Base-by-base conservation (phyloP, 2,888 invertebrate genomes). In the Eilema sororculum region DNA sequence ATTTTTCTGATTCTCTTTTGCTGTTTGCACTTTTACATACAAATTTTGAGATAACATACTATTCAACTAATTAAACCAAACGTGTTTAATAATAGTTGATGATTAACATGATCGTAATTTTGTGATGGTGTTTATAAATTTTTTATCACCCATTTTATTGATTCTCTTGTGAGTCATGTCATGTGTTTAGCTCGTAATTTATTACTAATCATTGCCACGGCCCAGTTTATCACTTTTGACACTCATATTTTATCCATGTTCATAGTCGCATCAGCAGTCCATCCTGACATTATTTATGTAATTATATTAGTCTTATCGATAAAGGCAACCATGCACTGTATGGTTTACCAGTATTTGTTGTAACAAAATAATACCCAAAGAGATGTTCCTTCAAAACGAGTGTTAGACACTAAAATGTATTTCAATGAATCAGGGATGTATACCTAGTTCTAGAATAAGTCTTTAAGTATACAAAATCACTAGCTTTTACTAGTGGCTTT, bases 211-310 rank as follows among this genome's bases (percentile, higher is more conserved):
- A 33, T 37, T 59, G 56, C 24, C 37, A 8, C 25, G 24, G 16
- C 30, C 24, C 24, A 22, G 28, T 28, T 59, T 37, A 58, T 63
- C n/a, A 63, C 37, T 63, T 63, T 41, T 52, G 59, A 63, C 57
- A 68, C 41, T 41, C 37, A 64, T 68, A 68, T 58, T 46, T 64
- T 56, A 64, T 68, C 4, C 22, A 28, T 25, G 24, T 68, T 68
- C 64, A 64, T 46, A 25, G 59, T n/a, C 10, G 13, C 6, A 12
- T 10, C 28, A 28, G 37, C n/a, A 64, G 64, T 46, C 64, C 52
- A 63, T 30, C 20, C 13, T n/a, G 13, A 30, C 30, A 28, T 64
- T 52, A 22, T 52, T 64, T 63, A 12, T 30, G 30, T 64, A 52
- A 52, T 56, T 64, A 24, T 64, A 64, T 64, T 28, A 28, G 22